Evolutionary conservation across 2,888 invertebrate genomes (phyloP), one percentile per base, ranked within the genome.

Genomic region (Parelbella ahira): DNA sequence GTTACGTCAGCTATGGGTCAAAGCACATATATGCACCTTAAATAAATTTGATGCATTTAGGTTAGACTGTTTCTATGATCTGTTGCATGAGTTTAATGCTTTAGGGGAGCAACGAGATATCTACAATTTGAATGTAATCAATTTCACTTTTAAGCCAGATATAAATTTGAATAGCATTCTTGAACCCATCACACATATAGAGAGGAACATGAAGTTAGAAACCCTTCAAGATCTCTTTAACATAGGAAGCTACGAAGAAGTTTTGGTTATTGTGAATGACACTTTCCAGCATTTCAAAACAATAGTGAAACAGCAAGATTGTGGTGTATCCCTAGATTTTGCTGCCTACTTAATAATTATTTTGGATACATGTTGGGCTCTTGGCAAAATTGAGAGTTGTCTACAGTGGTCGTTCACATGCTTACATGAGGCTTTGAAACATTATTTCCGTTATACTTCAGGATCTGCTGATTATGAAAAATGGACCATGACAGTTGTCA

Each of bases 341-440:
- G 88, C 90, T 51, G 89, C 88, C 2, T 87, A 91, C 47, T 70
- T 90, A 18, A 88, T 89, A 4, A 77, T 93, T 37, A 83, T 94
- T 47, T 75, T 93, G 45, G 92, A 93, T 45, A 89, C 92, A 24
- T 88, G 92, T 45, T 91, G 90, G 89, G 89, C 91, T 39, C 69
- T 91, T 20, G 83, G 89, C 41, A 88, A 90, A 51, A 78, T 79
- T 5, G 82, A 91, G 47, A 90, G 91, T 28, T 94, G 94, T 61
- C 91, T 94, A 47, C 81, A 91, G 50, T 96, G 95, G 95, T 91
- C 93, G 1, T 92, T 96, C 55, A 91, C 89, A 38, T 93, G 93
- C 58, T 80, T 95, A 10, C 89, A 93, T 63, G 95, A 95, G 78
- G 89, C 93, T 1, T 82, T 94, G 36, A 89, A 90, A 36, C 90